These are phyloP conservation scores for Pangasius sanitwongsei DNA, from an alignment of 2,797 vertebrate genomes.

Conservation along the genomic window DNA sequence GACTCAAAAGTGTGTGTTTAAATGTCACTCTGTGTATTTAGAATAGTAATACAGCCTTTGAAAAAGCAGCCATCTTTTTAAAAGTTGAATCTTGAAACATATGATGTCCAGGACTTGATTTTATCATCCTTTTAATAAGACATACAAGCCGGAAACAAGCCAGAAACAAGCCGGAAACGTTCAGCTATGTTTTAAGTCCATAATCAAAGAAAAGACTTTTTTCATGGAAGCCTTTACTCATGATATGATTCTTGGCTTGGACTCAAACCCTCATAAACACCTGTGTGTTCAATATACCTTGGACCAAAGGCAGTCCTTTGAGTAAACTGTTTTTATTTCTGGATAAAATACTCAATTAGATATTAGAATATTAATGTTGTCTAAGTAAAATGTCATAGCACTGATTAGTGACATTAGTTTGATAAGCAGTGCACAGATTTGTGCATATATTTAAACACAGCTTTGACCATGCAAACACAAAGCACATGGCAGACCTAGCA, in stretches of 20 bases:
- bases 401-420: neutral
- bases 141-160: constrained; percentile 10
- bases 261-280: constrained; percentile 56
- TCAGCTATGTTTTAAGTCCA: constrained; percentile 33
- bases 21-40: constrained; percentile 34
- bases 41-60: neutral
- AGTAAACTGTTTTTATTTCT: constrained; percentile 59
- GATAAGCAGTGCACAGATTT: neutral
- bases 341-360: constrained; percentile 12
- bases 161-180: constrained; percentile 13
- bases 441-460: neutral
- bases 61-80: constrained; percentile 12
- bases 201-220: constrained; percentile 46
- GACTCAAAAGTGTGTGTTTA: constrained; percentile 21
- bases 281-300: constrained; percentile 30
- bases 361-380: neutral
- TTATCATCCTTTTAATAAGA: constrained; percentile 34
- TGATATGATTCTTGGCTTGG: constrained; percentile 63
- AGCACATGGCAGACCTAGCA: neutral
- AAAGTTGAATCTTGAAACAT: constrained; percentile 17
- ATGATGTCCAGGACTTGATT: constrained; percentile 19
- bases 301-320: constrained; percentile 41
- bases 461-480: too few relatives aligned
- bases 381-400: neutral
- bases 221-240: constrained; percentile 65